A percentile compares a stretch with the other conserved stretches of the same genome.
Conservation (phyloP, 2,113 vertebrate species). For the Heteronetta atricapilla region DNA sequence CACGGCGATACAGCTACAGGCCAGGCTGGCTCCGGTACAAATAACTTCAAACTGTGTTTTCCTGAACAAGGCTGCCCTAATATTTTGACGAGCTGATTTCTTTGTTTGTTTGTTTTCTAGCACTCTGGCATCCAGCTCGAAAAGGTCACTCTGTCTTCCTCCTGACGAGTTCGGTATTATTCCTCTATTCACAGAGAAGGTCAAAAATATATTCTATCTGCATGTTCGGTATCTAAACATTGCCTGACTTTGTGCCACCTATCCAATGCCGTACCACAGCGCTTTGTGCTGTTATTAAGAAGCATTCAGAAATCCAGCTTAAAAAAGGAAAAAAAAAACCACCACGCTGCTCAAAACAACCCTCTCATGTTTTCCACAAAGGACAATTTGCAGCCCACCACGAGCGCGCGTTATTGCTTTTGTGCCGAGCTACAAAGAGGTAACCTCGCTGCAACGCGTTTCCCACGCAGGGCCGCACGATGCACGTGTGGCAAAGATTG, state of each 20-base stretch:
- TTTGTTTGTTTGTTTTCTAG: background rate
- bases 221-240: background rate
- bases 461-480: background rate
- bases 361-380: background rate
- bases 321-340: background rate
- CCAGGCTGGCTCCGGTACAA: background rate
- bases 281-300: background rate
- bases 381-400: background rate
- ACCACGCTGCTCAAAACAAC: background rate
- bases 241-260: background rate
- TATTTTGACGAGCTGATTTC: background rate
- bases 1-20: background rate
- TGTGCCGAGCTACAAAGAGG: background rate
- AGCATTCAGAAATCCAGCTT: background rate
- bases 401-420: fast-evolving
- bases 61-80: background rate
- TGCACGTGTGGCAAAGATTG: fast-evolving
- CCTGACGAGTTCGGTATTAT: background rate
- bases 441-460: fast-evolving
- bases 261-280: fast-evolving
- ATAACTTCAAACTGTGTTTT: background rate
- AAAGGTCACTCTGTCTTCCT: background rate
- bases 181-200: background rate
- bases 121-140: background rate
- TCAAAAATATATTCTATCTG: background rate